Conservation (phyloP, 2,113 vertebrate species). For the Probosciger aterrimus region DNA sequence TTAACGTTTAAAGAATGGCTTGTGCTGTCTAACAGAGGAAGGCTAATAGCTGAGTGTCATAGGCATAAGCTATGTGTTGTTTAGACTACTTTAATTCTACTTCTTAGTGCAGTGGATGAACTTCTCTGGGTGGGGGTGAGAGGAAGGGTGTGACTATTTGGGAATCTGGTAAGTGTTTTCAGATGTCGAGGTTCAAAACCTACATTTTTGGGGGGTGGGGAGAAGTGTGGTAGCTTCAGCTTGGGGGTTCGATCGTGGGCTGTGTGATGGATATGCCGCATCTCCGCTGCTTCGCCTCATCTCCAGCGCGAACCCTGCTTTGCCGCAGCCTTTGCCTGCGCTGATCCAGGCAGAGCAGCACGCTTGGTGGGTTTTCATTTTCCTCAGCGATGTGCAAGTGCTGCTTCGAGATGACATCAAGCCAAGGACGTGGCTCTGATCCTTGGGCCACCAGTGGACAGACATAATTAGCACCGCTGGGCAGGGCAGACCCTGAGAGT, state of each 20-base stretch:
- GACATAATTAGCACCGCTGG: background rate
- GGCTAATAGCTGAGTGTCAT: background rate
- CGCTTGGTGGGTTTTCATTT: background rate
- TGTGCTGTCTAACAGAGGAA: background rate
- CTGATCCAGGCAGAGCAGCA: background rate
- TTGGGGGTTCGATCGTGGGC: background rate
- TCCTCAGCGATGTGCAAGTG: background rate
- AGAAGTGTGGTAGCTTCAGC: background rate
- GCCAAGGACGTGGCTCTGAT: background rate
- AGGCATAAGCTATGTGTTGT: background rate
- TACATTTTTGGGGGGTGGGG: background rate
- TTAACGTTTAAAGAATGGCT: background rate
- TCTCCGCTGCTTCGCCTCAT: background rate
- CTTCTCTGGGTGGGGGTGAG: background rate
- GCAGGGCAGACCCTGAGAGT: constrained; percentile 1
- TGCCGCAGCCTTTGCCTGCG: background rate
- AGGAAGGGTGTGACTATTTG: background rate
- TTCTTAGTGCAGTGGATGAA: background rate
- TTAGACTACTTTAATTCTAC: background rate
- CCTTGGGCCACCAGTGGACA: background rate
- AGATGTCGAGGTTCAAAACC: background rate
- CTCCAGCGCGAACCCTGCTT: background rate
- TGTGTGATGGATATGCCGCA: background rate
- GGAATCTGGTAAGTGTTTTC: constrained; percentile 14
- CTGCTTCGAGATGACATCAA: background rate